These are phyloP conservation scores for Acridotheres tristis DNA, from an alignment of 2,797 vertebrate species.

Conservation along the genomic window DNA sequence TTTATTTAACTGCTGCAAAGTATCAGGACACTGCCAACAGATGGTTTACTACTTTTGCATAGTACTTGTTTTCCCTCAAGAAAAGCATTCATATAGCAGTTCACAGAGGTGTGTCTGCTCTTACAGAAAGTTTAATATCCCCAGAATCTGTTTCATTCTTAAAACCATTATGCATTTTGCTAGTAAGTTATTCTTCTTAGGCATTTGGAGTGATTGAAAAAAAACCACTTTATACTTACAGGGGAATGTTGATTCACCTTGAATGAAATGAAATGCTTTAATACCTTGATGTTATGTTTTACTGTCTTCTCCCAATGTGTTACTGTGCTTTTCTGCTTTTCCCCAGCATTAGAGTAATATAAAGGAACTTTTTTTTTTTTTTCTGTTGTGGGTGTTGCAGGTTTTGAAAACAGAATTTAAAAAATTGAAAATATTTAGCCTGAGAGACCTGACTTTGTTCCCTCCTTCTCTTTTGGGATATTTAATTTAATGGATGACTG, in stretches of 20 bases:
- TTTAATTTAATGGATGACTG: not conserved
- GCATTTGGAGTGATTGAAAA: not conserved
- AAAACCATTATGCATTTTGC: not conserved
- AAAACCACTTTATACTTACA: not conserved
- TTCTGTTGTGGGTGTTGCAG: not conserved
- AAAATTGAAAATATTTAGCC: not conserved
- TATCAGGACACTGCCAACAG: not conserved
- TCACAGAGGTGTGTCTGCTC: not conserved
- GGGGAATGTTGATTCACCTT: not conserved
- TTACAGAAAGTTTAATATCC: not conserved
- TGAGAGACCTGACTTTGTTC: not conserved
- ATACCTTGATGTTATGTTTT: not conserved
- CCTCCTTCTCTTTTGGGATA: not conserved
- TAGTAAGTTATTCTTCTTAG: not conserved
- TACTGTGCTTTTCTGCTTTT: not conserved
- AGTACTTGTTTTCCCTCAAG: not conserved
- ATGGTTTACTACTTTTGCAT: not conserved
- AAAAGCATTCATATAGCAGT: not conserved
- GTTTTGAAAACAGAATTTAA: not conserved
- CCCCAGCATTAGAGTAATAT: not conserved
- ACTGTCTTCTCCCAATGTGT: not conserved
- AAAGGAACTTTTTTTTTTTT: not conserved
- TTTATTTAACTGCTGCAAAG: not conserved
- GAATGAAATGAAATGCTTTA: not conserved
- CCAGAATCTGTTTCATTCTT: not conserved